A percentile compares a stretch with the other conserved stretches of the same genome.
Conservation (phyloP, 92 coral and sea anemone species). For the Porites divaricata region DNA sequence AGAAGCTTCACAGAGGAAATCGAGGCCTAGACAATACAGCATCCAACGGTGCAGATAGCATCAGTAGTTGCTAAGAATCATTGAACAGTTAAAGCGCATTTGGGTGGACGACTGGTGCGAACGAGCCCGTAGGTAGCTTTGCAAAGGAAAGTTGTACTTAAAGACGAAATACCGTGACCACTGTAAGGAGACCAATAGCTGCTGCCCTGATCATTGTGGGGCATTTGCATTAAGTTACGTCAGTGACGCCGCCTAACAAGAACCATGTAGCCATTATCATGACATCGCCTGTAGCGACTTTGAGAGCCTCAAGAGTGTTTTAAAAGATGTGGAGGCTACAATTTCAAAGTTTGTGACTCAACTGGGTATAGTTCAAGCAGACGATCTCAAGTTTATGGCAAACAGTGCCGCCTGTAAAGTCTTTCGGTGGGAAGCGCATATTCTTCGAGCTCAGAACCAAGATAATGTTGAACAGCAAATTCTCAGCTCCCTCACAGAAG, state of each 20-base stretch:
- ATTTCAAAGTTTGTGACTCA: constrained; percentile 14
- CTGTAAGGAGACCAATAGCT: constrained; percentile 50
- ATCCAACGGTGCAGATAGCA: constrained; percentile 55
- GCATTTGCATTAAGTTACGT: constrained; percentile 47
- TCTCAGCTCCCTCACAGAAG: constrained; percentile 31
- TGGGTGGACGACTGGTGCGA: constrained; percentile 56
- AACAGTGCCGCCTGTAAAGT: constrained; percentile 43
- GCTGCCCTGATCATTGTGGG: constrained; percentile 61
- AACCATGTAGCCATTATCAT: constrained; percentile 15
- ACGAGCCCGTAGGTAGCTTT: constrained; percentile 31
- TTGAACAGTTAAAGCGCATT: constrained; percentile 48
- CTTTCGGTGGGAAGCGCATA: constrained; percentile 57
- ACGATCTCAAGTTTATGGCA: constrained; percentile 40
- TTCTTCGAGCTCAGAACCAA: constrained; percentile 56
- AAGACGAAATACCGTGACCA: constrained; percentile 55
- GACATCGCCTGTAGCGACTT: constrained; percentile 25
- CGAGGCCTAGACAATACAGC: constrained; percentile 82
- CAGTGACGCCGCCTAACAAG: constrained; percentile 24
- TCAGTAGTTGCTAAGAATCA: constrained; percentile 39
- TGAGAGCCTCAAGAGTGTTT: constrained; percentile 19
- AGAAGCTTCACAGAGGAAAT: constrained; percentile 66
- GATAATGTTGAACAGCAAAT: constrained; percentile 45
- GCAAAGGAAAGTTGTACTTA: constrained; percentile 45
- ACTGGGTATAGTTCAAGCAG: constrained; percentile 13
- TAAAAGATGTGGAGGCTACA: constrained; percentile 9